Conservation (phyloP, 2,113 vertebrate genomes). For the Phalacrocorax carbo region DNA sequence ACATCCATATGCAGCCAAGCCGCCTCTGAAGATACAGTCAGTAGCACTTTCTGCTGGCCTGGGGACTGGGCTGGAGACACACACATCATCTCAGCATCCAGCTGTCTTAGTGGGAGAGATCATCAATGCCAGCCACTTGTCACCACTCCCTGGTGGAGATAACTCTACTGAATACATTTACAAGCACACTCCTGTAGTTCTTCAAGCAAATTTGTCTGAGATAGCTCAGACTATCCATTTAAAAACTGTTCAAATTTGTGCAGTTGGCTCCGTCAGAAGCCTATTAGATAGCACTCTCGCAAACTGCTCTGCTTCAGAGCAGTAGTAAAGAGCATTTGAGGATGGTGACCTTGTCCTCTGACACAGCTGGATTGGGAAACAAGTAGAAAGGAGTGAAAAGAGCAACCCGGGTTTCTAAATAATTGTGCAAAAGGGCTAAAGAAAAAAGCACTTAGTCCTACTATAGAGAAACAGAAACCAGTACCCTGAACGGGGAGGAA, state of each 20-base stretch:
- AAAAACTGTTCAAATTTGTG: background rate
- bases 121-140: background rate
- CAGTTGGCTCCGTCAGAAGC: background rate
- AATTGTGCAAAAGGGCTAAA: background rate
- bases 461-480: background rate
- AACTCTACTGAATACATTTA: background rate
- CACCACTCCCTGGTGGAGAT: background rate
- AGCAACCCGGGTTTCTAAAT: background rate
- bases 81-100: background rate
- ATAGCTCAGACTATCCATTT: background rate
- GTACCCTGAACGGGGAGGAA: background rate
- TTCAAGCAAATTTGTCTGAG: background rate
- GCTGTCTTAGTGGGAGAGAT: background rate
- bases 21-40: background rate
- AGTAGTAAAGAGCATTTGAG: background rate
- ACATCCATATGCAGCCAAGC: background rate
- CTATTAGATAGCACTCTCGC: background rate
- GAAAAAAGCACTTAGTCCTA: background rate
- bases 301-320: background rate
- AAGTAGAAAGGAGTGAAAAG: slow-evolving; percentile 4
- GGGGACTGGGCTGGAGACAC: background rate
- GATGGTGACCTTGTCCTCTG: background rate
- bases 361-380: slow-evolving; percentile 20
- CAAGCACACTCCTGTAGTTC: background rate
- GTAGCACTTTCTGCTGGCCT: background rate